Evolutionary conservation across 2,888 invertebrate species (phyloP).

Genomic region (Eilema sororculum): DNA sequence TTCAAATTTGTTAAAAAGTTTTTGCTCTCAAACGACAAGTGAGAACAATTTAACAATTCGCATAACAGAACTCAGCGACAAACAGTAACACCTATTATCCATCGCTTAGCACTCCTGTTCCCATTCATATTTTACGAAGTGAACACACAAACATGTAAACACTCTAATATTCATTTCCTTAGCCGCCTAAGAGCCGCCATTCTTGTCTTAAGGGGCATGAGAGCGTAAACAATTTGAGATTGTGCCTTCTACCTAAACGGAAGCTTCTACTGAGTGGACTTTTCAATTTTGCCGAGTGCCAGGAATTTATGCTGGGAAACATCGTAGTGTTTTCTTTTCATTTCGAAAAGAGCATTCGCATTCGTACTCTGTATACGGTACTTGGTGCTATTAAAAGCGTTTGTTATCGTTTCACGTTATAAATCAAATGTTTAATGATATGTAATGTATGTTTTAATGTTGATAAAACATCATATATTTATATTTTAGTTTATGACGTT

Average conservation of each 20-base stretch:
- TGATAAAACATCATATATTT: neutral
- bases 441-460: constrained; percentile 28
- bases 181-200: constrained; percentile 55
- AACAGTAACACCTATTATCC: constrained; percentile 30
- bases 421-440: constrained; percentile 41
- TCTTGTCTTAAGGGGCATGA: constrained; percentile 70
- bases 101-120: constrained; percentile 23
- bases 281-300: constrained; percentile 84
- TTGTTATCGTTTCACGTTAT: constrained; percentile 45
- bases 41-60: constrained; percentile 19
- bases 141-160: constrained; percentile 49
- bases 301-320: constrained; percentile 73
- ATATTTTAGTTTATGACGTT: too few relatives aligned
- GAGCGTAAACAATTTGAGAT: constrained; percentile 78
- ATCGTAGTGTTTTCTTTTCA: constrained; percentile 79
- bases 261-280: constrained; percentile 76
- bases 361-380: constrained; percentile 47
- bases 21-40: neutral
- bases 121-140: constrained; percentile 32
- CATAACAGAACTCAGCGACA: constrained; percentile 13
- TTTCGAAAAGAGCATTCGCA: constrained; percentile 77
- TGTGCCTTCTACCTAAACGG: constrained; percentile 73
- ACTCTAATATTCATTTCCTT: constrained; percentile 53
- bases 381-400: constrained; percentile 46
- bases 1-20: neutral